Evolutionary conservation across 2,113 vertebrate genomes (phyloP).

Genomic region (Synodontis membranacea): DNA sequence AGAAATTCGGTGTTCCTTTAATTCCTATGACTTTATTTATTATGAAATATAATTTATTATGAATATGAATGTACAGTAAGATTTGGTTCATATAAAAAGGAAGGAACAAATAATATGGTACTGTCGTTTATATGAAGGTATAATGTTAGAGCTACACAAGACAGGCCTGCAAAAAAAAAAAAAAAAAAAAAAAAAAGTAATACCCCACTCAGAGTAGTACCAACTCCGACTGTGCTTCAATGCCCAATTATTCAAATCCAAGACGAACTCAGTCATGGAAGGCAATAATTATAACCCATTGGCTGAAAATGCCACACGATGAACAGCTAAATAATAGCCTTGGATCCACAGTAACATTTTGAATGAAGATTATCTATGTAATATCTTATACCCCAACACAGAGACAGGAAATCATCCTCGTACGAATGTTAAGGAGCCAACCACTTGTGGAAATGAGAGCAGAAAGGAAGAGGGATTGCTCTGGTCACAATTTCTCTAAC

Average conservation of each 20-base stretch:
- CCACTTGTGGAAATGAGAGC: conserved; percentile 24
- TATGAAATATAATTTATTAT: background rate
- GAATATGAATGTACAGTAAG: too few species aligned
- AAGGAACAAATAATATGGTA: background rate
- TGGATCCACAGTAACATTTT: conserved; percentile 68
- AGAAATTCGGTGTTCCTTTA: background rate
- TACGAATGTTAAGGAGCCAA: conserved; percentile 8
- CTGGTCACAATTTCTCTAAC: conserved; percentile 24
- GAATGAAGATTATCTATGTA: conserved; percentile 58
- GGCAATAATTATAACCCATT: conserved; percentile 67
- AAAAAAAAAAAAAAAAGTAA: too few species aligned
- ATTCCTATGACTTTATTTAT: background rate
- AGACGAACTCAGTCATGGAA: conserved; percentile 65
- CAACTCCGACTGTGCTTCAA: conserved; percentile 54
- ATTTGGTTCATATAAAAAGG: background rate
- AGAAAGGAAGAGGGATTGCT: conserved; percentile 17
- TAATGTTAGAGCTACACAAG: background rate
- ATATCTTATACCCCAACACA: conserved; percentile 47
- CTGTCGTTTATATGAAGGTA: background rate
- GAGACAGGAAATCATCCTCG: conserved; percentile 31
- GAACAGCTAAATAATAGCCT: conserved; percentile 68
- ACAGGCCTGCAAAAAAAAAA: conserved; percentile 23
- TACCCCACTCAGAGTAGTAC: conserved; percentile 43
- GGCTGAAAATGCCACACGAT: conserved; percentile 66
- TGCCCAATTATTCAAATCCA: conserved; percentile 70